Evolutionary conservation across 2,888 invertebrate species (phyloP), one percentile per base, ranked within the genome.

Genomic region (Embidobia sp.): DNA sequence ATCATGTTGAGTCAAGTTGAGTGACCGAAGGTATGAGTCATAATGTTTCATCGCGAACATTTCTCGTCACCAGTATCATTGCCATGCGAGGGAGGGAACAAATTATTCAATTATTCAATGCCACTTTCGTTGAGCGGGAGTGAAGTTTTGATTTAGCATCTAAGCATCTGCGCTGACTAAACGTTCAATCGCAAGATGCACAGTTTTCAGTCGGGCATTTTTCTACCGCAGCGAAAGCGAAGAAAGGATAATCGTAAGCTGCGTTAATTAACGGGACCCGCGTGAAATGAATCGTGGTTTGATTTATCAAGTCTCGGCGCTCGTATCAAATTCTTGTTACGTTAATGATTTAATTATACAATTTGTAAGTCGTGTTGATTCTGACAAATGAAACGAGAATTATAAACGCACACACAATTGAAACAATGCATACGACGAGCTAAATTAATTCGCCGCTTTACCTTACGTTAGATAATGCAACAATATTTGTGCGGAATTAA

Each of bases 21-120:
- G 57, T 84, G 85, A 84, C 84, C 85, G 82, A 80, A 77, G 78
- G n/a, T n/a, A 76, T 81, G 85, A 84, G 80, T 84, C 83, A 81
- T 53, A 57, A 66, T 35, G 64, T 48, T 64, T 35, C 57, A 64
- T 55, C 27, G 67, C 72, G 67, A 61, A 31, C 49, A 40, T 69
- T 64, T 61, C 49, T 22, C 29, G 70, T 55, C 55, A 33, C 66
- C 42, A 26, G 66, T 59, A 66, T 66, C 72, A 72, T 66, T 77
- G 77, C 53, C 72, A 48, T 61, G 77, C 77, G 77, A 66, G 72
- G 77, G 77, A 46, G 61, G 77, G 59, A 67, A 42, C 64, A 66
- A 72, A 72, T 77, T 77, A 72, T 77, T 77, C 77, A 72, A 66
- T 77, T 77, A 77, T 72, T 77, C 77, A 72, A 77, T 77, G 77